Conservation (phyloP, 2,113 vertebrate species). For the Genyomyrus donnyi region DNA sequence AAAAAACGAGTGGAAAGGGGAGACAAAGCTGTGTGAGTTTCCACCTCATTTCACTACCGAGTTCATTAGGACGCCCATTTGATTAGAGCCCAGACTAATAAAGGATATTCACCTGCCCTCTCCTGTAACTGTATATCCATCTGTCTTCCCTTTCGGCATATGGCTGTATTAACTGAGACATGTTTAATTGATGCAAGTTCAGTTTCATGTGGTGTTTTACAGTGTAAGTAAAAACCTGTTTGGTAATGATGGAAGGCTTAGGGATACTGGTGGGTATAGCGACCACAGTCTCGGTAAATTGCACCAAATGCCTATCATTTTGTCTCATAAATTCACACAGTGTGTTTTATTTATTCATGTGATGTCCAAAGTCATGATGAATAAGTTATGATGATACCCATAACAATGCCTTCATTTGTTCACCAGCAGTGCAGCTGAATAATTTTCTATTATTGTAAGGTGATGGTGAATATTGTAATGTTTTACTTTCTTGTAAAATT, state of each 20-base stretch:
- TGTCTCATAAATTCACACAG: neutral
- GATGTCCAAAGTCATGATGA: neutral
- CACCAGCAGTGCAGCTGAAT: neutral
- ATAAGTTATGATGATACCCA: neutral
- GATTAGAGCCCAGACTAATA: conserved; percentile 36
- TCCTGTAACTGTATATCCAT: conserved; percentile 35
- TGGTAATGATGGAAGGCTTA: neutral
- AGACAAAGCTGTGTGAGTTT: conserved; percentile 32
- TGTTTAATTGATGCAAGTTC: conserved; percentile 20
- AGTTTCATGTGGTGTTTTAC: neutral
- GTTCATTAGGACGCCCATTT: conserved; percentile 29
- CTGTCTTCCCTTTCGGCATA: conserved; percentile 21
- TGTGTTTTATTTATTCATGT: neutral
- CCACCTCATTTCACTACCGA: conserved; percentile 33
- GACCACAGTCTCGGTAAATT: neutral
- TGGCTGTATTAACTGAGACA: conserved; percentile 27
- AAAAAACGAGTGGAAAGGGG: conserved; percentile 29
- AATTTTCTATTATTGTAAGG: neutral
- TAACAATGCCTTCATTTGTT: neutral
- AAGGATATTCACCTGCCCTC: conserved; percentile 33
- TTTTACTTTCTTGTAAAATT: neutral
- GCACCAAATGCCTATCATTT: neutral
- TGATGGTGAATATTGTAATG: neutral
- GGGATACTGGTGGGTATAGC: neutral
- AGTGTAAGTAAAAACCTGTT: conserved; percentile 14